Conservation (phyloP, 2,797 vertebrate genomes). For the Poecilia velifera region DNA sequence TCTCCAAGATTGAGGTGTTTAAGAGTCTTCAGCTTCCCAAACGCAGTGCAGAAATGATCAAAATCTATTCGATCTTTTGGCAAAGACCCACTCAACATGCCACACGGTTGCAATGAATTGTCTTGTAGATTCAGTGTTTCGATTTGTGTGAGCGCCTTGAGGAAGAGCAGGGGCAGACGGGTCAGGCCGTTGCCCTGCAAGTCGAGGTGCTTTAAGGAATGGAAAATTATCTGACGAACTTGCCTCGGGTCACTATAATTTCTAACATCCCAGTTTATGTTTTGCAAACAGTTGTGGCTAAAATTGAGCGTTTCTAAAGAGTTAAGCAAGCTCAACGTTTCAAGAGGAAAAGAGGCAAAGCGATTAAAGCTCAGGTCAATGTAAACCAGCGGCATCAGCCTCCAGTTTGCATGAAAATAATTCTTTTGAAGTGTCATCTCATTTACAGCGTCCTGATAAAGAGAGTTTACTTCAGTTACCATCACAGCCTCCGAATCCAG, state of each 20-base stretch:
- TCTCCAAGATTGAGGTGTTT: slow-evolving; percentile 74
- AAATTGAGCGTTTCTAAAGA: slow-evolving; percentile 80
- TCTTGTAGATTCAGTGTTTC: slow-evolving; percentile 73
- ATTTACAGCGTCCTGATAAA: slow-evolving; percentile 64
- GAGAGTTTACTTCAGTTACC: slow-evolving; percentile 54
- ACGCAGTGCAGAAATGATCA: slow-evolving; percentile 59
- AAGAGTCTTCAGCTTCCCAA: slow-evolving; percentile 65
- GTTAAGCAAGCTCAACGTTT: slow-evolving; percentile 75
- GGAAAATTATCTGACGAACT: slow-evolving; percentile 53
- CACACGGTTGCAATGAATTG: slow-evolving; percentile 75
- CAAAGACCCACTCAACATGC: slow-evolving; percentile 16
- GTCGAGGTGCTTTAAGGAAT: slow-evolving; percentile 70
- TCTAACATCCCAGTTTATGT: slow-evolving; percentile 63
- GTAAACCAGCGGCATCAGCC: slow-evolving; percentile 61
- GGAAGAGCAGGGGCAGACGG: slow-evolving; percentile 64
- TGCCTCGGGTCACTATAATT: slow-evolving; percentile 25
- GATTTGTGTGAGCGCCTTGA: slow-evolving; percentile 66
- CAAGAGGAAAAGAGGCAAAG: slow-evolving; percentile 75
- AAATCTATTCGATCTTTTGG: slow-evolving; percentile 1
- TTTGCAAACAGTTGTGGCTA: slow-evolving; percentile 81
- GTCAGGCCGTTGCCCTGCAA: slow-evolving; percentile 72
- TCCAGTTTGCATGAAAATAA: slow-evolving; percentile 40
- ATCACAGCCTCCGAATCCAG: slow-evolving; percentile 66
- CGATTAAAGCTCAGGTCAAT: slow-evolving; percentile 85
- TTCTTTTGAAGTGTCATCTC: slow-evolving; percentile 44